Evolutionary conservation across 92 coral and sea anemone genomes (phyloP).

Genomic region (Porites lobata): DNA sequence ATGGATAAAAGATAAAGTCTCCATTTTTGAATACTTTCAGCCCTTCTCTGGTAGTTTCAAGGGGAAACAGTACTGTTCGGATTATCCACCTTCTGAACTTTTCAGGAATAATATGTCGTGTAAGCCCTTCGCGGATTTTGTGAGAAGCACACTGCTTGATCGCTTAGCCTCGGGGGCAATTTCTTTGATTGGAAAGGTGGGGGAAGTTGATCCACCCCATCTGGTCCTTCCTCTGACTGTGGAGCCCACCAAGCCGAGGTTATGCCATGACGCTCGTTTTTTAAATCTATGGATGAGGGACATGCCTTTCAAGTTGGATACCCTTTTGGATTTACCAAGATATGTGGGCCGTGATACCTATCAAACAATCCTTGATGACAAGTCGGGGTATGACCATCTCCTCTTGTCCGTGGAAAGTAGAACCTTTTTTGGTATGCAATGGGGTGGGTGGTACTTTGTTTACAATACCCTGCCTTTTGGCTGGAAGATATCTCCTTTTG

Average conservation of each 20-base stretch:
- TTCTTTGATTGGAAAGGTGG: too few relatives aligned
- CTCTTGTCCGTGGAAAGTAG: conserved; percentile 15
- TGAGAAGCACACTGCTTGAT: too few relatives aligned
- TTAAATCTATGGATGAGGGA: conserved; percentile 50
- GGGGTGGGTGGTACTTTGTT: conserved; percentile 76
- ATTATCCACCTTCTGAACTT: conserved; percentile 3
- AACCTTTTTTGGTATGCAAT: conserved; percentile 61
- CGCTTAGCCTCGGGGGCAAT: too few relatives aligned
- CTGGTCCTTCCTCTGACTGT: too few relatives aligned
- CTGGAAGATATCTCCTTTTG: conserved; percentile 64
- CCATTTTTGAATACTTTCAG: not conserved
- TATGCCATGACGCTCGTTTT: conserved; percentile 58
- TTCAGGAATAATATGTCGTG: too few relatives aligned
- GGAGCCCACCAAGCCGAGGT: conserved; percentile 37
- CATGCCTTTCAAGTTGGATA: too few relatives aligned
- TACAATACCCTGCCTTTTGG: conserved; percentile 77
- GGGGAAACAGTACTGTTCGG: not conserved
- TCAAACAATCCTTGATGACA: conserved; percentile 9
- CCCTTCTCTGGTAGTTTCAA: conserved; percentile 29
- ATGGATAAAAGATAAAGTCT: conserved; percentile 38
- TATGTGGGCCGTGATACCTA: conserved; percentile 14
- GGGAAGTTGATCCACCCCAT: too few relatives aligned
- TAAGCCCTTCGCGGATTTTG: too few relatives aligned
- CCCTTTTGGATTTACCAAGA: too few relatives aligned
- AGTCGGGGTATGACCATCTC: too few relatives aligned